These are phyloP conservation scores for Zaprionus ornatus DNA, from an alignment of 1,140 invertebrate species.

Conservation along the genomic window DNA sequence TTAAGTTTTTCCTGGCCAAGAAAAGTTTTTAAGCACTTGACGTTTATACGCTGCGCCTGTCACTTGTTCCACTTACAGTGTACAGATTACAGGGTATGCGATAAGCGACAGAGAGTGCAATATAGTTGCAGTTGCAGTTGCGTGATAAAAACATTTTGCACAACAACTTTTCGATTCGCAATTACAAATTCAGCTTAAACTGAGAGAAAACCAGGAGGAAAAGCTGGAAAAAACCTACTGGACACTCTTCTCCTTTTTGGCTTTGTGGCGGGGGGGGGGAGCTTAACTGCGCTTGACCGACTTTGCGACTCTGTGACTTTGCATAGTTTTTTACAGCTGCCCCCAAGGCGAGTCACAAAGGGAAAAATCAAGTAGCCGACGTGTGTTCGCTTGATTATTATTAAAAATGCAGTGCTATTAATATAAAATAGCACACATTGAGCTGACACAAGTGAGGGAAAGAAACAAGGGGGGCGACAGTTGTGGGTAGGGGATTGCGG, in stretches of 20 bases:
- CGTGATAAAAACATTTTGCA: not conserved
- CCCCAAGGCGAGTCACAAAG: constrained; percentile 7
- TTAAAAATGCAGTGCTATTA: constrained; percentile 61
- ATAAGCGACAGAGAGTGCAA: not conserved
- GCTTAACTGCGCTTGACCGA: not conserved
- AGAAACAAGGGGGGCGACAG: not conserved
- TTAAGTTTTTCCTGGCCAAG: constrained; percentile 34
- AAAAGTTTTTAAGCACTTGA: constrained; percentile 33
- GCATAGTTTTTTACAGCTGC: not conserved
- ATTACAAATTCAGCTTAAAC: not conserved
- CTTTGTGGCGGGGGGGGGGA: not conserved
- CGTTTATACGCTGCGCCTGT: constrained; percentile 19
- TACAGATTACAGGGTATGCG: constrained; percentile 15
- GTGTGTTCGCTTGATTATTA: constrained; percentile 39
- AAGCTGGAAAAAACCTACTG: not conserved
- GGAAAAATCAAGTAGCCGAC: constrained; percentile 40
- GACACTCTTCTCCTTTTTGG: too few relatives aligned
- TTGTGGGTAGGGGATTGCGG: not conserved
- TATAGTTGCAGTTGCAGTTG: too few relatives aligned
- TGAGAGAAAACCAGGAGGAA: not conserved
- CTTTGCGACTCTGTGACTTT: not conserved
- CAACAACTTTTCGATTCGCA: not conserved
- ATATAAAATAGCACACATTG: constrained; percentile 46
- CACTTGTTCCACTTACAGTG: not conserved
- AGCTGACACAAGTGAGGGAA: not conserved